Evolutionary conservation across 2,888 invertebrate species (phyloP), one percentile per base, ranked within the genome.

Genomic region (Agonum fuliginosum): DNA sequence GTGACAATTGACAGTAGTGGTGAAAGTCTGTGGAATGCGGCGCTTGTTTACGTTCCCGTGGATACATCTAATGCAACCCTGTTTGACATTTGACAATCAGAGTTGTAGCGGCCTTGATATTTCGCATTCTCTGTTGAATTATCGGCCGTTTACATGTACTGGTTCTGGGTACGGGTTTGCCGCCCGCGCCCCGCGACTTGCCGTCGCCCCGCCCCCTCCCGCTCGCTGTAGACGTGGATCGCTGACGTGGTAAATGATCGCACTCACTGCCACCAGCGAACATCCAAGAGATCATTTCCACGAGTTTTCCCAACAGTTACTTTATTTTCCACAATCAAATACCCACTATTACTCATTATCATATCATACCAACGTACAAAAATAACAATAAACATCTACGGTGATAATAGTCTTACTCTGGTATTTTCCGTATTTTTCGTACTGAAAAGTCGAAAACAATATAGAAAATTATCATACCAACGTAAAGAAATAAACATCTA

Each of bases 21-120:
- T 73, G 73, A 73, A 73, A 73, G 73, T 73, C 73, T 37, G 58
- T 58, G 73, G 73, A 73, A 73, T 73, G 73, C 54, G 43, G 22
- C 24, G 58, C 37, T 73, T 73, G 43, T 73, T 73, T 73, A 73
- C 73, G 58, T 73, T 73, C 73, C 58, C 73, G 62, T 73, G 73
- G 73, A 73, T 73, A 58, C 54, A 46, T 58, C 24, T 19, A 17
- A 10, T 8, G 14, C 48, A 14, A 48, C 24, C 37, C 43, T 24
- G 43, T 62, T 30, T 74, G 74, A 74, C 74, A 74, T 74, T 74
- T 74, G 74, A 74, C 74, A 74, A 62, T 30, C 30, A 30, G 30
- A 62, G 58, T 37, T 19, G 22, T 34, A 62, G 46, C 65, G 74
- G 62, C 74, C 74, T 74, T 74, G 74, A 74, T 74, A 74, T 74